Evolutionary conservation across 1,140 invertebrate species (phyloP), one percentile per base, ranked within the genome.

Genomic region (Papilio dardanus): DNA sequence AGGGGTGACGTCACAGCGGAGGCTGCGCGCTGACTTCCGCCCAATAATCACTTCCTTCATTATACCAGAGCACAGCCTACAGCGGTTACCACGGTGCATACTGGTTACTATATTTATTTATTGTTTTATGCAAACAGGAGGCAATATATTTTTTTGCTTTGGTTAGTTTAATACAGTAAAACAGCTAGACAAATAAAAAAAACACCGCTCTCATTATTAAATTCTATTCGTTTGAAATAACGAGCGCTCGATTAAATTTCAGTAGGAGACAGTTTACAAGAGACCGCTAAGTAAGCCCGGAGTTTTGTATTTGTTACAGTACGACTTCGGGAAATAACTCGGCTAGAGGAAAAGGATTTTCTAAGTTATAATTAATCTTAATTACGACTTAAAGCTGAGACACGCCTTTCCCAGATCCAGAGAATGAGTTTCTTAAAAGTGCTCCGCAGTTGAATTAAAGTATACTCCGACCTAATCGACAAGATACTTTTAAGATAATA

Each of bases 351-450:
- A 40, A 37, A 69, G 67, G 31, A 69, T 69, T 40, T 62, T 40
- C 67, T 69, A 24, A 24, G 67, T 40, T 37, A 69, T 69, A 69
- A 69, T 69, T 69, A 69, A 69, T 69, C 67, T 69, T 69, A 69
- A 69, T 69, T 69, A 69, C 67, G 31, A 14, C 67, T 69, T 40
- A 37, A 24, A 69, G 67, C 67, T 35, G 35, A 40, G 67, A 37
- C 67, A 69, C 67, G 67, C 67, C 67, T 69, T 69, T 69, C 33
- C 35, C 67, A 10, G 67, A 69, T 69, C 31, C 33, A 35, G 28
- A 7, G 67, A 69, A 69, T 40, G 67, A 69, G 35, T 69, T 69
- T 69, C 67, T 69, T 69, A 69, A 69, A 69, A 69, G 65, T 33
- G 33, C 33, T 69, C 67, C 42, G 12, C 21, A 69, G 31, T 69